Evolutionary conservation across 2,888 invertebrate species (phyloP).

Genomic region (Thereva unica): DNA sequence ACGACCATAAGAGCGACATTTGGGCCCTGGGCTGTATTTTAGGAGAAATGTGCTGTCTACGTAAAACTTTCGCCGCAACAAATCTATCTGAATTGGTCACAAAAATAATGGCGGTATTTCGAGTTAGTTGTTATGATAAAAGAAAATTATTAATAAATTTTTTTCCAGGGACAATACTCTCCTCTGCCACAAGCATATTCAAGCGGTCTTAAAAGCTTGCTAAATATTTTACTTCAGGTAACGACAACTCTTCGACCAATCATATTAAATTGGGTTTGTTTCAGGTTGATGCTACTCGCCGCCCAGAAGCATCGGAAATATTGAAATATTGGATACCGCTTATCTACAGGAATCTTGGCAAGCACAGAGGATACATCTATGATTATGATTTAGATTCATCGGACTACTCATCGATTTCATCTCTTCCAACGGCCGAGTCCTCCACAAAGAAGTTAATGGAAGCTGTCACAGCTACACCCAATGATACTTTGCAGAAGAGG

Average conservation of each 20-base stretch:
- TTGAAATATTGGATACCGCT: conserved; percentile 61
- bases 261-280: neutral
- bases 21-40: conserved; percentile 79
- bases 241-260: neutral
- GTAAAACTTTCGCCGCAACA: conserved; percentile 73
- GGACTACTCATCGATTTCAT: conserved; percentile 41
- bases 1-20: conserved; percentile 76
- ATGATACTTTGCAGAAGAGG: conserved; percentile 53
- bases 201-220: conserved; percentile 64
- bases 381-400: conserved; percentile 49
- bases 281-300: conserved; percentile 63
- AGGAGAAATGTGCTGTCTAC: conserved; percentile 73
- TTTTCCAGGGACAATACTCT: conserved; percentile 66
- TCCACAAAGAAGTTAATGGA: conserved; percentile 55
- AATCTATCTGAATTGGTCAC: conserved; percentile 74
- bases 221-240: conserved; percentile 65
- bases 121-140: neutral
- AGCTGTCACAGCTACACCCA: conserved; percentile 53
- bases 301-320: conserved; percentile 68
- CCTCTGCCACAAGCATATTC: conserved; percentile 70
- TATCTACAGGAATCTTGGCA: conserved; percentile 56
- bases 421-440: conserved; percentile 51
- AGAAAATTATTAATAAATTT: neutral
- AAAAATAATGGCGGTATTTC: conserved; percentile 69
- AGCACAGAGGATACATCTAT: conserved; percentile 55